phyloP scores from a whole-genome alignment of 2,113 vertebrate species.

The Emydocephalus ijimae region DNA sequence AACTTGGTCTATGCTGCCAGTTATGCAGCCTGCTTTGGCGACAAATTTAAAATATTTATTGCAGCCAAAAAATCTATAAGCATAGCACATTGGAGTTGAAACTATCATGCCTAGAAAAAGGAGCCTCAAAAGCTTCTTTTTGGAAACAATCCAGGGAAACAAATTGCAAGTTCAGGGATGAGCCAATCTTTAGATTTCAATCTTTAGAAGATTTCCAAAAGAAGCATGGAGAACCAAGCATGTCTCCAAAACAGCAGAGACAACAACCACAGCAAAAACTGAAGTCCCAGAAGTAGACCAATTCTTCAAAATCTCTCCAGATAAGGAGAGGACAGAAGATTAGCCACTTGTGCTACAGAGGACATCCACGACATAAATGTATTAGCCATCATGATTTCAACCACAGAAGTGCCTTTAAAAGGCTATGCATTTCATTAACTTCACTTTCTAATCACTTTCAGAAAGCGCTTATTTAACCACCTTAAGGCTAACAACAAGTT shows the following conservation, averaged over 20 bases:
- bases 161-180: not conserved
- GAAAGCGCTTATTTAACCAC: not conserved
- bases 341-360: not conserved
- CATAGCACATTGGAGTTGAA: not conserved
- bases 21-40: not conserved
- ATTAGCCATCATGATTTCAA: not conserved
- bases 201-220: not conserved
- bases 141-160: not conserved
- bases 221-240: not conserved
- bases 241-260: not conserved
- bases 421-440: not conserved
- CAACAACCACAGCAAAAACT: not conserved
- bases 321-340: not conserved
- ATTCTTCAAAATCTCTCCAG: not conserved
- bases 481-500: not conserved
- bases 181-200: not conserved
- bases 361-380: not conserved
- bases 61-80: not conserved
- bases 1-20: not conserved
- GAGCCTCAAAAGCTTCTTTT: not conserved
- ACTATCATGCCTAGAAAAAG: not conserved
- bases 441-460: not conserved
- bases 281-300: not conserved
- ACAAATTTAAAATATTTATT: not conserved
- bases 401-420: not conserved